Evolutionary conservation across 2,888 invertebrate genomes (phyloP).

Genomic region (Drosophila antonietae): DNA sequence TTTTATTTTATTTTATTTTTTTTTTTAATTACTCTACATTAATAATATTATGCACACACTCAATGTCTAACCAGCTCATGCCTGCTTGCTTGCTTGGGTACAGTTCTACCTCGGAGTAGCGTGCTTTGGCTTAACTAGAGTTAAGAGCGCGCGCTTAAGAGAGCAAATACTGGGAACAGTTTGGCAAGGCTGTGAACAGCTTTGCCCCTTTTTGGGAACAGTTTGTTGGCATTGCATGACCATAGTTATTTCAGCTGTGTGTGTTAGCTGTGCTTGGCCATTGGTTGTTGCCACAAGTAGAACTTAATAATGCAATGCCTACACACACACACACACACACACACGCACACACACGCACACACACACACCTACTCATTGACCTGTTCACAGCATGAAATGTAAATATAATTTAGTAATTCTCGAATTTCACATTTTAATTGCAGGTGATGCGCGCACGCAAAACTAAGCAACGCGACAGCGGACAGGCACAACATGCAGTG

Average conservation of each 20-base stretch:
- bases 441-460: background rate
- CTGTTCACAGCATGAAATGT: conserved; percentile 1
- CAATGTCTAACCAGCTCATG: too few relatives aligned
- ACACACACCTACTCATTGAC: background rate
- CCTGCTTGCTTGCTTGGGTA: background rate
- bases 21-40: too few relatives aligned
- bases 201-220: background rate
- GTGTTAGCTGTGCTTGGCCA: conserved; percentile 4
- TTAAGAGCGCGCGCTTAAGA: conserved; percentile 48
- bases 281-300: background rate
- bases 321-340: background rate
- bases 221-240: background rate
- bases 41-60: too few relatives aligned
- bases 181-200: background rate
- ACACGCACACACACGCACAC: background rate
- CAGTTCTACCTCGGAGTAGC: background rate
- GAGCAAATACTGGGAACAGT: conserved; percentile 50
- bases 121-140: background rate
- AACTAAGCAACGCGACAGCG: background rate
- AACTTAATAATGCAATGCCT: conserved; percentile 2
- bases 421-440: conserved; percentile 20
- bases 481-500: background rate
- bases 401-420: conserved; percentile 10
- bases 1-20: too few relatives aligned
- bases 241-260: conserved; percentile 18